Conservation (phyloP, 2,888 invertebrate genomes). For the Cheilosia vulpina region DNA sequence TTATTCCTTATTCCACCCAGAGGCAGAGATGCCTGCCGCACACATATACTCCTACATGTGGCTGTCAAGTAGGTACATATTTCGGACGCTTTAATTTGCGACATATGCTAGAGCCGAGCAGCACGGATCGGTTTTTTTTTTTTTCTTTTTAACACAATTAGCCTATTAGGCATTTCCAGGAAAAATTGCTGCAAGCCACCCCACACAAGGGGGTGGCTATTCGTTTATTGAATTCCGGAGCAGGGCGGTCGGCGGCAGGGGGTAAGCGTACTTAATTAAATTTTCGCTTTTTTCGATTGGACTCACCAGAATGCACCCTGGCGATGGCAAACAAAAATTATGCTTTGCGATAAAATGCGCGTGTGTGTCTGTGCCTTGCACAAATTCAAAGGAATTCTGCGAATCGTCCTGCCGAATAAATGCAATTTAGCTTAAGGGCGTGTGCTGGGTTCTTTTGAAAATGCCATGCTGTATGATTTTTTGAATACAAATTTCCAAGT, state of each 20-base stretch:
- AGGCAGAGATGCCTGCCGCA: neutral
- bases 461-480: constrained; percentile 14
- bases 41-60: constrained; percentile 9
- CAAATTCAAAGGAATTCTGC: constrained; percentile 61
- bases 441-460: constrained; percentile 42
- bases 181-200: constrained; percentile 25
- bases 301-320: constrained; percentile 49
- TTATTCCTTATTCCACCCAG: constrained; percentile 35
- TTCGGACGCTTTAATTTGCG: constrained; percentile 64
- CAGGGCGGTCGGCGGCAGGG: neutral
- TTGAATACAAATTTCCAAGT: neutral
- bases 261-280: constrained; percentile 62
- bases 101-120: constrained; percentile 46
- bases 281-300: constrained; percentile 67
- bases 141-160: constrained; percentile 63
- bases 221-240: constrained; percentile 66
- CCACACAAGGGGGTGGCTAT: neutral
- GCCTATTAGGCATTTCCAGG: constrained; percentile 60
- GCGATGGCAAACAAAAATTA: constrained; percentile 37
- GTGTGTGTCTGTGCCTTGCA: constrained; percentile 31
- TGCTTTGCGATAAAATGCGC: constrained; percentile 42
- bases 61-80: constrained; percentile 11
- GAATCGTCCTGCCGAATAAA: constrained; percentile 44
- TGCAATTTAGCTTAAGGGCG: constrained; percentile 68
- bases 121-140: constrained; percentile 55